Base-by-base conservation (phyloP, 2,113 vertebrate genomes). In the Pitta sordida region DNA sequence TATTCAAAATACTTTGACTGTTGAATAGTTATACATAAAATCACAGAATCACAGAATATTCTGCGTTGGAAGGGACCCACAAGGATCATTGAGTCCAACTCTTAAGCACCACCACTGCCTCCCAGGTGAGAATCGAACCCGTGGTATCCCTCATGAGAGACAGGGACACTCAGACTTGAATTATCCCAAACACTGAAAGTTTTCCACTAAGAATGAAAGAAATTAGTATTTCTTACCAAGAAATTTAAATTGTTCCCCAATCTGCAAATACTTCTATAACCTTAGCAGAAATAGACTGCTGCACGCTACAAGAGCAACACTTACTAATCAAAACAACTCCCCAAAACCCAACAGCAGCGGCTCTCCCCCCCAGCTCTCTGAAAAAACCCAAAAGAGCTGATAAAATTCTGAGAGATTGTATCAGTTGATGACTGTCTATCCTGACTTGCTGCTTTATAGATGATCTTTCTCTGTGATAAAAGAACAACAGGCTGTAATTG, bases 401-500 rank as follows among this genome's bases (percentile, higher is more conserved):
- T 63, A 88, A 89, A 94, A 67, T n/a, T 77, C 74, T 53, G 65
- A 92, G 30, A 77, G 91, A 73, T 49, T 83, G 14, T 21, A 85
- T 76, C 41, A 64, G 46, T 7, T 90, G 86, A 86, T 56, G 49
- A 46, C 43, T 86, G 15, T 77, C 83, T 83, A 43, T 73, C 39
- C 76, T 88, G 94, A 24, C 68, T 77, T 79, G 26, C 71, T 83
- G 62, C 46, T 80, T 93, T 75, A 59, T 21, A 39, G 79, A 59
- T 94, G 83, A 83, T 80, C 82, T 75, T 94, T 53, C 83, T 88
- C 76, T 88, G 83, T 27, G 63, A 98, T 87, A 97, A 98, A 97
- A 97, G 94, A 97, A 96, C 97, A 97, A 98, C 96, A 95, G 96
- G 97, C 91, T 97, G 82, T 96, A 97, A 98, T 97, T 97, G 95